Conservation (phyloP, 2,113 vertebrate species). For the Cavia porcellus region DNA sequence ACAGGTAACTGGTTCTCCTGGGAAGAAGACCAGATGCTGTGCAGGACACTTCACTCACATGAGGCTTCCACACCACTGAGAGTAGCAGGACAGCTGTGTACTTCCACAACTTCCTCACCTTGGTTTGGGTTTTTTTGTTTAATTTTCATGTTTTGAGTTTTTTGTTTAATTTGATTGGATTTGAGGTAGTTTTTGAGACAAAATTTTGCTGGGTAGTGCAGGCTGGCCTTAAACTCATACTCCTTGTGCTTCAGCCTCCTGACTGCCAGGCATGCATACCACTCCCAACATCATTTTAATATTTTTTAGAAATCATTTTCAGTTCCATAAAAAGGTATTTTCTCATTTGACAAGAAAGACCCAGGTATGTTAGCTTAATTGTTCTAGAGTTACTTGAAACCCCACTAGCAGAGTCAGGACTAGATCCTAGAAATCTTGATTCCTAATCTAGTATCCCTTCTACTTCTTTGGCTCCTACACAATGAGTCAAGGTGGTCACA, state of each 20-base stretch:
- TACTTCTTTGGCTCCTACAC: background rate
- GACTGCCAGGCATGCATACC: background rate
- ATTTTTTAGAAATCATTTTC: background rate
- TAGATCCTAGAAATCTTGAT: background rate
- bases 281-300: background rate
- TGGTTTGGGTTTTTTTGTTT: background rate
- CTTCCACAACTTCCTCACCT: constrained; percentile 32
- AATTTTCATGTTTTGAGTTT: background rate
- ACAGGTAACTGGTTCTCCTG: constrained; percentile 92
- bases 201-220: background rate
- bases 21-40: background rate
- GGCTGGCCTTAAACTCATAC: background rate
- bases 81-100: background rate
- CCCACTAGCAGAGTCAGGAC: background rate
- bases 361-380: background rate
- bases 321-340: background rate
- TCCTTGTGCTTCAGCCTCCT: background rate
- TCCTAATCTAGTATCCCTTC: background rate
- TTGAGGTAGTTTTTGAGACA: background rate
- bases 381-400: background rate
- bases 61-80: background rate
- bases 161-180: background rate
- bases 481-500: background rate
- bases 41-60: background rate
- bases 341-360: constrained; percentile 12